Evolutionary conservation across 1,140 invertebrate genomes (phyloP).

Genomic region (Saccostrea echinata): DNA sequence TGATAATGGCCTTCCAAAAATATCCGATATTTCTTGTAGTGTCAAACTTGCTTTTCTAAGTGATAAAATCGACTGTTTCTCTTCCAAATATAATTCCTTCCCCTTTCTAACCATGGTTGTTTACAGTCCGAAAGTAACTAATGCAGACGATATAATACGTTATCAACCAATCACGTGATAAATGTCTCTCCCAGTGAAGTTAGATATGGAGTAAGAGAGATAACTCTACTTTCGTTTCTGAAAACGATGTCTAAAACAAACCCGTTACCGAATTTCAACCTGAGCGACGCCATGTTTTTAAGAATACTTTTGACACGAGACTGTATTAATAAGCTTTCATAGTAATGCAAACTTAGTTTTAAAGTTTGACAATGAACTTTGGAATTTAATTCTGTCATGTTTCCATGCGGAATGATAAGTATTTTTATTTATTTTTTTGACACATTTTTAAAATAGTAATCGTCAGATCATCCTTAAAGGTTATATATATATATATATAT

Average conservation of each 20-base stretch:
- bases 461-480: too few relatives aligned
- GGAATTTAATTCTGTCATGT: too few relatives aligned
- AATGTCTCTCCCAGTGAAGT: not conserved
- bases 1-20: not conserved
- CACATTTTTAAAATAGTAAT: too few relatives aligned
- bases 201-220: not conserved
- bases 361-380: too few relatives aligned
- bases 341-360: too few relatives aligned
- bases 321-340: too few relatives aligned
- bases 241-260: not conserved
- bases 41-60: not conserved
- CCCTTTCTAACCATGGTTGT: not conserved
- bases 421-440: too few relatives aligned
- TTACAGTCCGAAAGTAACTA: conserved; percentile 9
- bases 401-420: too few relatives aligned
- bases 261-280: too few relatives aligned
- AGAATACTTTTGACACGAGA: not conserved
- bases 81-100: not conserved
- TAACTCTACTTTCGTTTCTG: not conserved
- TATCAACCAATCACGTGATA: not conserved
- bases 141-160: not conserved
- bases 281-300: not conserved
- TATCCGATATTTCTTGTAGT: not conserved
- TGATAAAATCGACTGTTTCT: not conserved
- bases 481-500: too few relatives aligned